These are phyloP conservation scores for Sesamia nonagrioides DNA, from an alignment of 1,140 invertebrate genomes.

Conservation along the genomic window DNA sequence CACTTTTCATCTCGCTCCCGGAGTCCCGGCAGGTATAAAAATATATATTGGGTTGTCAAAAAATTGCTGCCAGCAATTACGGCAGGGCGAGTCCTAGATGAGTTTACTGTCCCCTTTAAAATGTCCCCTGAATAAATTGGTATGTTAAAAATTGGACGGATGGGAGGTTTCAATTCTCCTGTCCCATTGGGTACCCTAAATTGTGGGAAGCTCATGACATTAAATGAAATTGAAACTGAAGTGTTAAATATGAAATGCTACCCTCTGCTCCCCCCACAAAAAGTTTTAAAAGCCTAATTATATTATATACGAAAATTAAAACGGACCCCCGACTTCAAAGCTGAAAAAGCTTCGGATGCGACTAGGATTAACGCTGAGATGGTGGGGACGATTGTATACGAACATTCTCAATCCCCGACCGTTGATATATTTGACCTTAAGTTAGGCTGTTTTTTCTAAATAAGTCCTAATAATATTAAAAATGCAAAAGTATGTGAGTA, in stretches of 20 bases:
- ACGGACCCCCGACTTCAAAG: too few relatives aligned
- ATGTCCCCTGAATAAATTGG: slow-evolving; percentile 16
- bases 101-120: slow-evolving; percentile 9
- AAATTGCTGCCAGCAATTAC: slow-evolving; percentile 16
- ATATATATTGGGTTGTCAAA: background rate
- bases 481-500: too few relatives aligned
- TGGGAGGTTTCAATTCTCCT: background rate
- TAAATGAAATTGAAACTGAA: slow-evolving; percentile 23
- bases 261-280: background rate
- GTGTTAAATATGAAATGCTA: background rate
- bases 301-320: background rate
- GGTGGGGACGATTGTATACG: too few relatives aligned
- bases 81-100: slow-evolving; percentile 11
- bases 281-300: background rate
- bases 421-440: too few relatives aligned
- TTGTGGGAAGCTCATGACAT: background rate
- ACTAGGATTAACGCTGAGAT: too few relatives aligned
- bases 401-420: too few relatives aligned
- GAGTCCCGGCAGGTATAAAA: background rate
- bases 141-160: slow-evolving; percentile 9
- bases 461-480: too few relatives aligned
- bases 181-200: background rate
- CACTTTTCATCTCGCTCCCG: background rate
- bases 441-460: too few relatives aligned
- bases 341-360: too few relatives aligned